phyloP scores from a whole-genome alignment of 2,888 invertebrate genomes.

The Agrypnus murinus region DNA sequence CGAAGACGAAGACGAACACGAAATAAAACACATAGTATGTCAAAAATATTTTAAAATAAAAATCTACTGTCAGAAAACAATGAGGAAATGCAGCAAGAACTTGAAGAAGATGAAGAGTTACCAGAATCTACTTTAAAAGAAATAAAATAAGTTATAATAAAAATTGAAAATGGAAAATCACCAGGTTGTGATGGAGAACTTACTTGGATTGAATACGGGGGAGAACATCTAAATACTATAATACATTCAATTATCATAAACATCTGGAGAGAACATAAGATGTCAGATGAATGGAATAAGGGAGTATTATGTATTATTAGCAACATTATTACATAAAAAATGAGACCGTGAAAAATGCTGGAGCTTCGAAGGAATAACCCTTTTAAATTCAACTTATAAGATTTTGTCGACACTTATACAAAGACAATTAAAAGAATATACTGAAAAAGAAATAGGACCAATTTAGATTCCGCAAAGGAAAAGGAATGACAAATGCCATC shows the following conservation, averaged over 20 bases:
- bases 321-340: not conserved
- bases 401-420: constrained; percentile 1
- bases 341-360: not conserved
- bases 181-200: constrained; percentile 2
- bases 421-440: not conserved
- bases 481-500: constrained; percentile 2
- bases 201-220: not conserved
- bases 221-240: not conserved
- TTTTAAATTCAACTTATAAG: constrained; percentile 9
- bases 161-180: constrained; percentile 7
- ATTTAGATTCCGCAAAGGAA: not conserved
- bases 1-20: too few species aligned
- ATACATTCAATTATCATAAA: not conserved
- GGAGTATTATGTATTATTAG: too few species aligned
- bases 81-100: too few species aligned
- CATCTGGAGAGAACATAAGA: not conserved
- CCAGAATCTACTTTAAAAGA: too few species aligned
- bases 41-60: too few species aligned
- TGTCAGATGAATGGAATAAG: constrained; percentile 2
- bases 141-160: not conserved
- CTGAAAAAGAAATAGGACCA: not conserved
- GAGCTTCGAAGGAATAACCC: not conserved
- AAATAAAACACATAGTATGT: too few species aligned
- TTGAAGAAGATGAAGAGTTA: too few species aligned
- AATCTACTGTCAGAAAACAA: too few species aligned